A percentile compares a stretch with the other conserved stretches of the same genome.
Evolutionary conservation across 2,888 invertebrate genomes (phyloP).

Genomic region (Linnaemya tessellans): DNA sequence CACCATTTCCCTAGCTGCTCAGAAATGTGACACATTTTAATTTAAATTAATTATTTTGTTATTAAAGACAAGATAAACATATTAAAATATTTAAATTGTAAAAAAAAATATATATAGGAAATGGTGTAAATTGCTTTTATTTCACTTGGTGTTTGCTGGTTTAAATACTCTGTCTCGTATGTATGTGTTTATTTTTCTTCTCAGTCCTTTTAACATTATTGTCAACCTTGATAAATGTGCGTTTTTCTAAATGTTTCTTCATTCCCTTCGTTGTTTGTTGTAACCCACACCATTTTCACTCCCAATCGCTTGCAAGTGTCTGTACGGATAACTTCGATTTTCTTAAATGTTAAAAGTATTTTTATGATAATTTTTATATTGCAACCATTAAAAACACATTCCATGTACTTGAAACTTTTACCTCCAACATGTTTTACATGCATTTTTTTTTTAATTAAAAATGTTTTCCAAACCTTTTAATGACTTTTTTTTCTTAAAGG

Average conservation of each 20-base stretch:
- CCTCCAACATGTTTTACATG: constrained; percentile 28
- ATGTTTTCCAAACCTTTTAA: constrained; percentile 13
- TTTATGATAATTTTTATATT: constrained; percentile 51
- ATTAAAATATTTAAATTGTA: neutral
- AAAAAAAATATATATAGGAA: neutral
- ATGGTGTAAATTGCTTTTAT: constrained; percentile 5
- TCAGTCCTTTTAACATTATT: neutral
- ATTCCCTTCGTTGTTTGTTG: neutral
- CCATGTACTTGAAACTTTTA: constrained; percentile 30
- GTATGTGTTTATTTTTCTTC: neutral
- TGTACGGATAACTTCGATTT: constrained; percentile 10
- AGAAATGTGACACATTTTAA: neutral
- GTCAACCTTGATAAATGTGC: constrained; percentile 32
- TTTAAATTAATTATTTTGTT: neutral
- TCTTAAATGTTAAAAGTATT: neutral
- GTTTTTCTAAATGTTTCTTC: constrained; percentile 1
- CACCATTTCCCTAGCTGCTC: constrained; percentile 20
- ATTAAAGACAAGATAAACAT: neutral
- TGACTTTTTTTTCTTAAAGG: neutral
- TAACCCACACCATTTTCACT: neutral
- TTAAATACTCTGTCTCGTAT: constrained; percentile 7
- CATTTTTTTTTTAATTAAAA: constrained; percentile 33
- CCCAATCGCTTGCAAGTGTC: neutral
- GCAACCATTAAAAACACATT: constrained; percentile 48
- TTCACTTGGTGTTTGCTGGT: constrained; percentile 7